A percentile compares a stretch with the other conserved stretches of the same genome.
These are phyloP conservation scores for Phoenoteleia sp. DNA, from an alignment of 2,888 invertebrate genomes.

Conservation along the genomic window DNA sequence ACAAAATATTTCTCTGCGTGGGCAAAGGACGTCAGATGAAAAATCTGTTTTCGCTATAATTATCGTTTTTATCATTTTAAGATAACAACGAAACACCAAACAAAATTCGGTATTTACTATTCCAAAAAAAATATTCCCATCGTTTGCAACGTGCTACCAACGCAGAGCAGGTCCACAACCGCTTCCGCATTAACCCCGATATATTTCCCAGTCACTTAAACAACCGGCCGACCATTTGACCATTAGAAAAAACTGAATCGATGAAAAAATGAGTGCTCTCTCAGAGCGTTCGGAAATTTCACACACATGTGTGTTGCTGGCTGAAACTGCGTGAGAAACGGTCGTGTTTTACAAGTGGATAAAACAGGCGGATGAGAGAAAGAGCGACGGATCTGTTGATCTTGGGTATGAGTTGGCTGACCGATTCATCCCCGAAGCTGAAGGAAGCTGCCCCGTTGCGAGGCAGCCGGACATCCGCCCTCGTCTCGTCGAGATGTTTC, in stretches of 20 bases:
- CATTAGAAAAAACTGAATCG: constrained; percentile 15
- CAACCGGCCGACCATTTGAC: constrained; percentile 37
- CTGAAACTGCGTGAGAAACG: constrained; percentile 60
- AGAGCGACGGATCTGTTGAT: constrained; percentile 64
- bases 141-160: too few species aligned
- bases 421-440: constrained; percentile 57
- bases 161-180: not conserved
- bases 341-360: constrained; percentile 66
- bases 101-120: too few species aligned
- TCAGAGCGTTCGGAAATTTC: constrained; percentile 30
- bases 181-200: constrained; percentile 35
- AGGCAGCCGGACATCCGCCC: constrained; percentile 70
- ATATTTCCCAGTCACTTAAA: constrained; percentile 34
- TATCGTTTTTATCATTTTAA: too few species aligned
- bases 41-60: too few species aligned
- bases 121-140: too few species aligned
- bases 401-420: constrained; percentile 60
- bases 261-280: constrained; percentile 29
- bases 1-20: too few species aligned
- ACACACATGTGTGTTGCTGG: constrained; percentile 23
- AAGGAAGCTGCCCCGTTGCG: constrained; percentile 43
- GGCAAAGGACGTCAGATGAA: too few species aligned
- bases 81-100: too few species aligned
- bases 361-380: constrained; percentile 25
- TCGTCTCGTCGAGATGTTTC: constrained; percentile 66